phyloP scores from a whole-genome alignment of 92 coral and sea anemone genomes.

The Pocillopora meandrina region DNA sequence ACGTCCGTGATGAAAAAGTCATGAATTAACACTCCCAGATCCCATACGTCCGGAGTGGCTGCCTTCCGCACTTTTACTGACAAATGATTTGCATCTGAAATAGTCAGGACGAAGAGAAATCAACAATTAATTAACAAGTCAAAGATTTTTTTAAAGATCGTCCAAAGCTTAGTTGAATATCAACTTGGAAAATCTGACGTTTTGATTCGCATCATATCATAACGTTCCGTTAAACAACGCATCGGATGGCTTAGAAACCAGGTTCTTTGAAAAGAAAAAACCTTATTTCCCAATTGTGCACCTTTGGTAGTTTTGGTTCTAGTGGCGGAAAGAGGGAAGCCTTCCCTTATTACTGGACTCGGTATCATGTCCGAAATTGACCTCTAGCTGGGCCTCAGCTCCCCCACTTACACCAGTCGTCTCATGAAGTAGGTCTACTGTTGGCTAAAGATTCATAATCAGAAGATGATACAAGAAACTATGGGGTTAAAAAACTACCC shows the following conservation, averaged over 20 bases:
- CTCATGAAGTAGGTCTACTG: no score
- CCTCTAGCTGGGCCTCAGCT: no score
- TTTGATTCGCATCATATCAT: neutral
- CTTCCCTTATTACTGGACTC: no score
- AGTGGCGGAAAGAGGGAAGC: no score
- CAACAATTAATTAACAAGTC: neutral
- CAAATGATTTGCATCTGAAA: slow-evolving; percentile 35
- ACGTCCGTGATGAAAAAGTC: slow-evolving; percentile 35
- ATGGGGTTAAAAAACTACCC: neutral
- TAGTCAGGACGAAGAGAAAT: neutral
- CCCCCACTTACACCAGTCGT: no score
- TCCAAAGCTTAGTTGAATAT: neutral
- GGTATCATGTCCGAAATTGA: no score
- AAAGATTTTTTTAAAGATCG: neutral
- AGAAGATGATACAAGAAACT: neutral
- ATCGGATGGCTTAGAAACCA: no score
- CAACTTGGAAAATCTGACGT: neutral
- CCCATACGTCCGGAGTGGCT: slow-evolving; percentile 44
- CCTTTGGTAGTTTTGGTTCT: no score
- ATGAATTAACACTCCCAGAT: slow-evolving; percentile 44
- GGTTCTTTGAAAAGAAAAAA: no score
- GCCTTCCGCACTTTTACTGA: slow-evolving; percentile 33
- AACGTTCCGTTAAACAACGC: no score
- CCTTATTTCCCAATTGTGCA: no score
- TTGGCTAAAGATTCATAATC: no score